Conservation (phyloP, 1,140 invertebrate genomes). For the Carcinoscorpius rotundicauda region DNA sequence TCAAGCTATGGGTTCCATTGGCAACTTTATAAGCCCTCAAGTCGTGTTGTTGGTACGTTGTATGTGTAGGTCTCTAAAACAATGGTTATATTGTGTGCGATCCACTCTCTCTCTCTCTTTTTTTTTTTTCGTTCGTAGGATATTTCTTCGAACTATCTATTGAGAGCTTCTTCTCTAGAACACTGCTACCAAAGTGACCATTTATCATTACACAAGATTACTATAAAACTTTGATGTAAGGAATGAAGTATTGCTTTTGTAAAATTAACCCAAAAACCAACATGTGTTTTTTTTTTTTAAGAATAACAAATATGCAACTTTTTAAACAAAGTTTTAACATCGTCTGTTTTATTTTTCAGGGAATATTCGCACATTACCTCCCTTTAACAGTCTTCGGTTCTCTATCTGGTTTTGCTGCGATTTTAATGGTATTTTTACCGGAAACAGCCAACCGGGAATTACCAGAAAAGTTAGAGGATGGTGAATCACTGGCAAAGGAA, state of each 20-base stretch:
- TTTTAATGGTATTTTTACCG: constrained; percentile 43
- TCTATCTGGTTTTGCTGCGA: constrained; percentile 1
- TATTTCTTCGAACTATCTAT: no score
- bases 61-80: not conserved
- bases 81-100: not conserved
- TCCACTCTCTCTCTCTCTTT: not conserved
- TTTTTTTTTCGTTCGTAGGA: no score
- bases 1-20: constrained; percentile 71
- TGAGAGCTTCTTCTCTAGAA: no score
- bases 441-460: constrained; percentile 69
- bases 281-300: not conserved
- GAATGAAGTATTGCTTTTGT: not conserved
- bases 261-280: not conserved
- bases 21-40: constrained; percentile 64
- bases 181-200: no score
- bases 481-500: constrained; percentile 40
- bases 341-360: no score
- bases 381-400: constrained; percentile 13
- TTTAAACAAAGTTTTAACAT: no score
- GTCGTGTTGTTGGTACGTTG: constrained; percentile 54
- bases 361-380: not conserved
- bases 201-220: not conserved
- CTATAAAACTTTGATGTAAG: not conserved
- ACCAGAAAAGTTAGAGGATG: constrained; percentile 67
- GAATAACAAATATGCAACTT: no score